These are phyloP conservation scores for Mycetomoellerius zeteki DNA, from an alignment of 1,140 invertebrate genomes.

Conservation along the genomic window DNA sequence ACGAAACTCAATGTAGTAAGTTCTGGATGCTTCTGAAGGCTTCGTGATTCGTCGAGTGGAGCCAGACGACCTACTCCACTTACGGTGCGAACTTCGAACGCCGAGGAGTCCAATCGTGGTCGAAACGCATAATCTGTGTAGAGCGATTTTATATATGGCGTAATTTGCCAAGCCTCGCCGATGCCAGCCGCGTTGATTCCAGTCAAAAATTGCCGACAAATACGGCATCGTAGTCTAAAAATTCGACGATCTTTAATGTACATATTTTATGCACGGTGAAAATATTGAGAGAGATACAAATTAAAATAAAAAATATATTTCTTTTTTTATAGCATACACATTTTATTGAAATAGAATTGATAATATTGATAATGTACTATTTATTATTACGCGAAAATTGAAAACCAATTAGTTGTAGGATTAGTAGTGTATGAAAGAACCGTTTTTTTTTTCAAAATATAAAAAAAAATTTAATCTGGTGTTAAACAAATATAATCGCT, in stretches of 20 bases:
- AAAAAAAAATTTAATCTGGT: too few relatives aligned
- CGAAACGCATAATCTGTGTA: slow-evolving; percentile 73
- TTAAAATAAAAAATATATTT: slow-evolving; percentile 27
- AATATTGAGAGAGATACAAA: neutral
- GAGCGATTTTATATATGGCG: slow-evolving; percentile 66
- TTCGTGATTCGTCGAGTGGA: slow-evolving; percentile 39
- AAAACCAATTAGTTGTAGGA: neutral
- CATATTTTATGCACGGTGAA: neutral
- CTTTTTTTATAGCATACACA: neutral
- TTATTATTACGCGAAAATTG: neutral
- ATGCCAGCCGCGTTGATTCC: slow-evolving; percentile 72
- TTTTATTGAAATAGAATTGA: neutral
- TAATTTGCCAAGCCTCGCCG: slow-evolving; percentile 81
- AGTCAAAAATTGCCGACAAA: slow-evolving; percentile 49
- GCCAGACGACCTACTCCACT: slow-evolving; percentile 75
- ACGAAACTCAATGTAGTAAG: neutral
- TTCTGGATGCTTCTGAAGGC: neutral
- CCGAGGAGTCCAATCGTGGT: slow-evolving; percentile 77
- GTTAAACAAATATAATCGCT: too few relatives aligned
- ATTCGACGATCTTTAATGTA: slow-evolving; percentile 48
- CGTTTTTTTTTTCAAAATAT: too few relatives aligned
- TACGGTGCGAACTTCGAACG: slow-evolving; percentile 79
- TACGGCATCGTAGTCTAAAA: slow-evolving; percentile 52
- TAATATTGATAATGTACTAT: neutral
- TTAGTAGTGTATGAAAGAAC: too few relatives aligned